Evolutionary conservation across 2,113 vertebrate genomes (phyloP).

Genomic region (Caloenas nicobarica): DNA sequence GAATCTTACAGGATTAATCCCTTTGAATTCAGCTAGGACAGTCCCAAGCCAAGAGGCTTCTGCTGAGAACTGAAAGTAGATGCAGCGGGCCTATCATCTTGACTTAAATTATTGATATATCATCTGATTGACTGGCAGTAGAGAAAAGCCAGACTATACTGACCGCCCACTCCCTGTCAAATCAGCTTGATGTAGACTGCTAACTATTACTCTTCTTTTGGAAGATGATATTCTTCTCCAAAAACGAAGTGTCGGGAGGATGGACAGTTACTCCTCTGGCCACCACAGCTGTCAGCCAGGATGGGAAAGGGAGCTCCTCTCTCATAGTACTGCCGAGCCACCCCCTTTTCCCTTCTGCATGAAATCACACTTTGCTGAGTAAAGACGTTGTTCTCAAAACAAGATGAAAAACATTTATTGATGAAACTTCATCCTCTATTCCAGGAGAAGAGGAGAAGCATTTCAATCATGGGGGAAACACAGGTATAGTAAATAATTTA

Average conservation of each 20-base stretch:
- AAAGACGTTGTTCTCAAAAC: neutral
- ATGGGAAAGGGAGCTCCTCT: neutral
- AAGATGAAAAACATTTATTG: neutral
- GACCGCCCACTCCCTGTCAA: neutral
- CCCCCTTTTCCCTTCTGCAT: neutral
- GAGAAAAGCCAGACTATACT: neutral
- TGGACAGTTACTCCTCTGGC: neutral
- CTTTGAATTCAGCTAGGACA: neutral
- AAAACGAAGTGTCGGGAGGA: neutral
- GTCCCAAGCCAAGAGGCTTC: neutral
- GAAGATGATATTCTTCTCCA: neutral
- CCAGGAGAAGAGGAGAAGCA: conserved; percentile 33
- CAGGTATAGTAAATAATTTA: conserved; percentile 35
- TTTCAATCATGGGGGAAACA: conserved; percentile 5
- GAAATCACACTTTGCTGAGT: neutral
- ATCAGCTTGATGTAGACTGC: neutral
- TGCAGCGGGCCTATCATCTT: neutral
- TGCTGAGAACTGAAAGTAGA: neutral
- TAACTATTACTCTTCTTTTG: neutral
- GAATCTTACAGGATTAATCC: neutral
- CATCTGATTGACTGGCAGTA: neutral
- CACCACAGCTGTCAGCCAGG: neutral
- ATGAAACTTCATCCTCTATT: neutral
- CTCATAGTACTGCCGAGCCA: neutral
- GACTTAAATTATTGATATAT: neutral